A percentile compares a stretch with the other conserved stretches of the same genome.
Conservation (phyloP, 2,888 invertebrate species). For the Cordilura impudica region DNA sequence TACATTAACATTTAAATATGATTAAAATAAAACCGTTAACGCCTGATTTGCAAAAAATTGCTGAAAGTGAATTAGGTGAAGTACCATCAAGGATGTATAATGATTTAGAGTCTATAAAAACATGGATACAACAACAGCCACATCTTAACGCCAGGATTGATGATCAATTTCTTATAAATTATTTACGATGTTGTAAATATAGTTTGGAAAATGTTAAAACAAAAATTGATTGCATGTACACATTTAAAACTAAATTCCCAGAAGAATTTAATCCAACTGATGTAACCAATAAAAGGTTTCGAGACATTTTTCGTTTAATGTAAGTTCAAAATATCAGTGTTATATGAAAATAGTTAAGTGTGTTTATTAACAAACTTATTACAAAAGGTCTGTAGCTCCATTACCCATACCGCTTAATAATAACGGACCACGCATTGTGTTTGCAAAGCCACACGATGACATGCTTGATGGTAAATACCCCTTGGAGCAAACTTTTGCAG, state of each 20-base stretch:
- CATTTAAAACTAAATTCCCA: conserved; percentile 79
- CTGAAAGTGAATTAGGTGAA: conserved; percentile 78
- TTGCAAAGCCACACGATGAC: too few relatives aligned
- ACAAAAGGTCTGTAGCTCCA: too few relatives aligned
- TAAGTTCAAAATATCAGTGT: too few relatives aligned
- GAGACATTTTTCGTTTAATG: too few relatives aligned
- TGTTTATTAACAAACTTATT: too few relatives aligned
- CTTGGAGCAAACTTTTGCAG: conserved; percentile 79
- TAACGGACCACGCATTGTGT: conserved; percentile 78
- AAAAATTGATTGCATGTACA: conserved; percentile 81
- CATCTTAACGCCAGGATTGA: conserved; percentile 74
- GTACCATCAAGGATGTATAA: conserved; percentile 73
- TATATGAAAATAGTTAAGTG: too few relatives aligned
- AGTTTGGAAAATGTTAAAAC: conserved; percentile 79
- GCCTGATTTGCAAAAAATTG: conserved; percentile 71
- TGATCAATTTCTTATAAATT: conserved; percentile 79
- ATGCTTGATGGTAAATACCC: conserved; percentile 79
- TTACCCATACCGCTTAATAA: conserved; percentile 74
- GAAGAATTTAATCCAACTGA: too few relatives aligned
- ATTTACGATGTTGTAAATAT: conserved; percentile 79
- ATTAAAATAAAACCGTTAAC: conserved; percentile 69
- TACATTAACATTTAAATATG: too few relatives aligned
- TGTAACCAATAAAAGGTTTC: too few relatives aligned
- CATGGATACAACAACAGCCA: conserved; percentile 79
- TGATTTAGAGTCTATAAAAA: conserved; percentile 75